Evolutionary conservation across 2,113 vertebrate species (phyloP), one percentile per base, ranked within the genome.

Genomic region (Erythrocercus mccallii): DNA sequence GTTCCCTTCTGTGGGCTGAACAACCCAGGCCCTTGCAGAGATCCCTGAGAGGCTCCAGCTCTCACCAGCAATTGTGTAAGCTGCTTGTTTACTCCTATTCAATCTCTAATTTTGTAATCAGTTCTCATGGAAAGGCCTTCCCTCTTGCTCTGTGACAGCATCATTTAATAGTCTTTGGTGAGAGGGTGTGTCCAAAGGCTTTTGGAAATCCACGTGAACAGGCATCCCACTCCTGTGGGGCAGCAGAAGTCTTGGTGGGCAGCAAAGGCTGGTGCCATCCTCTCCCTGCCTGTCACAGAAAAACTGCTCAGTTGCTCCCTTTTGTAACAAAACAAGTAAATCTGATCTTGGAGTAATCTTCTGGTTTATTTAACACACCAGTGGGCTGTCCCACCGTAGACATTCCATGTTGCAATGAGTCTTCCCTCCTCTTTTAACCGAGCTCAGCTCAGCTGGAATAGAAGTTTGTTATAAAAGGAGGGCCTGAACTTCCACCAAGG

Each of bases 141-240:
- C 35, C 30, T 60, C 48, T 68, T 86, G 28, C 30, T 85, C 70
- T 72, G 0, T 17, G 44, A 27, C n/a, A 28, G 56, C 37, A 76
- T 68, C 31, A 18, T 61, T 88, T 69, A 48, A 25, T 64, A 76
- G 31, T 40, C 58, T 83, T 77, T 77, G 42, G 38, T 44, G 68
- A 65, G 68, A 53, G 19, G 44, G 42, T 42, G 47, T 81, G 30
- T 73, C 50, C 28, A 31, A 38, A 77, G 56, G 40, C 58, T 65
- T 86, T 80, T 76, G 71, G 62, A 88, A 86, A 62, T 38, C 56
- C 19, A 0, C 4, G 27, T 72, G 62, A 61, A 10, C 37, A 53
- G 60, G 27, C 37, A 40, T 80, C 31, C n/a, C 1, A 1, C 44
- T 23, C 3, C 0, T 38, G 6, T 51, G 66, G 53, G 28, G 6